Conservation (phyloP, 1,140 invertebrate species). For the Parapsyche elsis region DNA sequence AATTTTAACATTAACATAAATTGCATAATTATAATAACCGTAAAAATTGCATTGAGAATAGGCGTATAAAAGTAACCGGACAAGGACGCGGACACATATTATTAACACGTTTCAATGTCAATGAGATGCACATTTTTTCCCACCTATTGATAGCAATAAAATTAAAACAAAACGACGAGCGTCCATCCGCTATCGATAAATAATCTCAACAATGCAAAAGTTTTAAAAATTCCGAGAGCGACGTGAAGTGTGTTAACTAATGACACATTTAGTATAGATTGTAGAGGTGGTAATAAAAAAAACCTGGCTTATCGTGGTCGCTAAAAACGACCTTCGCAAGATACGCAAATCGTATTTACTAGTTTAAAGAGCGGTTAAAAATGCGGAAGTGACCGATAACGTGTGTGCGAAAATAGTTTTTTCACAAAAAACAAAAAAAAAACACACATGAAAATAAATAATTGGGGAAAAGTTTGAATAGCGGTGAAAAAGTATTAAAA, state of each 20-base stretch:
- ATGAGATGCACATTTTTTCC: constrained; percentile 24
- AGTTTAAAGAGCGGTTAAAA: too few relatives aligned
- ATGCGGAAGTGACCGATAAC: constrained; percentile 10
- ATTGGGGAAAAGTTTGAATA: too few relatives aligned
- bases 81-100: constrained; percentile 19
- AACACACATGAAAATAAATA: too few relatives aligned
- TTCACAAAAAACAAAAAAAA: not conserved
- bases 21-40: constrained; percentile 20
- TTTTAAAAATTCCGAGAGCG: not conserved
- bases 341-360: too few relatives aligned
- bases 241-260: not conserved
- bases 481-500: too few relatives aligned
- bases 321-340: not conserved
- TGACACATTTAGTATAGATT: too few relatives aligned
- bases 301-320: too few relatives aligned
- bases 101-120: constrained; percentile 32
- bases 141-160: not conserved
- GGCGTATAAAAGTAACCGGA: not conserved
- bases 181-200: not conserved
- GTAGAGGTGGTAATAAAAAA: too few relatives aligned
- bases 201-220: not conserved
- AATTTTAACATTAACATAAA: not conserved
- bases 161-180: not conserved
- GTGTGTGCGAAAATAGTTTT: not conserved
- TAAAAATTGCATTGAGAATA: constrained; percentile 5